Evolutionary conservation across 2,797 vertebrate genomes (phyloP), one percentile per base, ranked within the genome.

Genomic region (Sciaenops ocellatus): DNA sequence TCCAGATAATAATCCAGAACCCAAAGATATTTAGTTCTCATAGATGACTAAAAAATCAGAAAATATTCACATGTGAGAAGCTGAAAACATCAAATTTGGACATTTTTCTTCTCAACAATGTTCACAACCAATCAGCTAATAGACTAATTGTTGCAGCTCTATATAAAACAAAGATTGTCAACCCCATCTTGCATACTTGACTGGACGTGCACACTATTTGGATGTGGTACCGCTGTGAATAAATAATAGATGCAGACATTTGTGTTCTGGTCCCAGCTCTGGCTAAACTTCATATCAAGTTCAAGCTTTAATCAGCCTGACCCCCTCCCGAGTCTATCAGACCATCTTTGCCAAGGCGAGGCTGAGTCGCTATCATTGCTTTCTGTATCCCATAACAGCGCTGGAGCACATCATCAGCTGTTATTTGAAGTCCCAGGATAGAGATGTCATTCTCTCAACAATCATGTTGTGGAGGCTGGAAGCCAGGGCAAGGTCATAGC

Each of bases 371-470:
- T 44, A 12, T 54, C 66, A 30, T 61, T 44, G 64, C 75, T 34
- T 30, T 34, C 51, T 44, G 55, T 34, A 30, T 57, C 28, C 46
- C 56, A 6, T 22, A 24, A n/a, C 7, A 54, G 15, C 41, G 18
- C 54, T 24, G 44, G 17, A 71, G 57, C 66, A 59, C 50, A 26
- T 69, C 70, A 61, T 74, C 47, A 15, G 66, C 63, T 69, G 69
- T 55, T 42, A 44, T 77, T 41, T 57, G 42, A 56, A 42, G 61
- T 69, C 70, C 44, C 73, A 15, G 24, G 51, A 62, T 42, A 44
- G 51, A 54, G 73, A 80, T 70, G 66, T 78, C 30, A 70, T 73
- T 57, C 30, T 68, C 46, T 63, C 44, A 38, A 59, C 72, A 30
- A 10, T 48, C 24, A 4, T 30, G 26, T n/a, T 52, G 72, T 22